Evolutionary conservation across 2,113 vertebrate species (phyloP), one percentile per base, ranked within the genome.

Genomic region (Ellobius talpinus): DNA sequence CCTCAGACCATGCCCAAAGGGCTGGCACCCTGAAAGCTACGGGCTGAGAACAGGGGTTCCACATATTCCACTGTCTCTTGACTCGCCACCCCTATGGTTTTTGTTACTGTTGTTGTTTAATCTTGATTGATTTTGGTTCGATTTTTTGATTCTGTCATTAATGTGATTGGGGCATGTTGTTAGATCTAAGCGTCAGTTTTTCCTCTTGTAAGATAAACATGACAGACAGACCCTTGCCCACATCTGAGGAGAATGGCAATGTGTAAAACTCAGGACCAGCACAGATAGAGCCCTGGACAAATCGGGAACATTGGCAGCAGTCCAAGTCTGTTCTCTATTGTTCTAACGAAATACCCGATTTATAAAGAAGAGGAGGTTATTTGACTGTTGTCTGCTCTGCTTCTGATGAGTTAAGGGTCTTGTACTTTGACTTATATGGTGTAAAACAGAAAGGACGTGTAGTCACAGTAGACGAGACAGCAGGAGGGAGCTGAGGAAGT

Each of bases 71-170:
- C 16, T 26, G 50, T 96, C 36, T 88, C 68, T 3, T 55, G 19
- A 2, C 42, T 65, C 29, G 23, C 17, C 19, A 50, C 1, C 26
- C 10, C 0, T 52, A 66, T 68, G 50, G 74, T 65, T 94, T 50
- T 9, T 85, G 42, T 61, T 78, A 47, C n/a, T 58, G 31, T 61
- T 78, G 76, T 81, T 58, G 4, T 42, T 84, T 42, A 63, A 16
- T 70, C 61, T 91, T 76, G 47, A 72, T 39, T 66, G 61, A 87
- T 79, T 47, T 89, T 39, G 13, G 11, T 87, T 92, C 42, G 90
- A 29, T 84, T 74, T 95, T 95, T 92, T 92, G 47, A 90, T 81
- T 94, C 36, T 88, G 23, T 89, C 39, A 52, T 29, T 72, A 85
- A 70, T 90, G 52, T 90, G 52, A 94, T 87, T 87, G 21, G 24